Percentiles rank a stretch among this genome's conserved stretches.
Conservation (phyloP, 2,888 invertebrate genomes). For the Falcaria lacertinaria region DNA sequence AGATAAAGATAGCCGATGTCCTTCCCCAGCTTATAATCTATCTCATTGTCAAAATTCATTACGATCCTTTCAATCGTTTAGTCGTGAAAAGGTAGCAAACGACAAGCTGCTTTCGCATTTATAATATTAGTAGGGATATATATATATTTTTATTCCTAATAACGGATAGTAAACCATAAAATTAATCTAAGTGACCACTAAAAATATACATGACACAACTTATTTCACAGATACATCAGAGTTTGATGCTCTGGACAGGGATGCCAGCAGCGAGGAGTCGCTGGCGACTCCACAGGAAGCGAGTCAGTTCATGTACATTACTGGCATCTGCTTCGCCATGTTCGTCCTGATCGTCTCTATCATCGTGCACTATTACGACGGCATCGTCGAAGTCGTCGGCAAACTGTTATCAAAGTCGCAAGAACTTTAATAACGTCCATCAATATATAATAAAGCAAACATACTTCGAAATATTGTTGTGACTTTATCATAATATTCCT, state of each 20-base stretch:
- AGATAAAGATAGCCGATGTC: too few relatives aligned
- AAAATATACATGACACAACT: too few relatives aligned
- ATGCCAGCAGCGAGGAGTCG: slow-evolving; percentile 71
- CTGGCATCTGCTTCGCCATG: slow-evolving; percentile 82
- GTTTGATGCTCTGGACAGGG: slow-evolving; percentile 72
- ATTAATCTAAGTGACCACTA: too few relatives aligned
- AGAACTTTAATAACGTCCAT: neutral
- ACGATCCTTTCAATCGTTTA: too few relatives aligned
- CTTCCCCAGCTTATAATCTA: too few relatives aligned
- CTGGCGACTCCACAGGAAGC: slow-evolving; percentile 78
- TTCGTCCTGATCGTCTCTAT: slow-evolving; percentile 82
- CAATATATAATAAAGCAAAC: neutral
- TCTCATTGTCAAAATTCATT: too few relatives aligned
- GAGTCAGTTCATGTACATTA: slow-evolving; percentile 80
- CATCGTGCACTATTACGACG: slow-evolving; percentile 78
- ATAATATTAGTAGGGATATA: too few relatives aligned
- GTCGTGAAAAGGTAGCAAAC: too few relatives aligned
- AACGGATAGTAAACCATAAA: too few relatives aligned
- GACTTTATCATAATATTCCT: slow-evolving; percentile 5
- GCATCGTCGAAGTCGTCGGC: slow-evolving; percentile 42
- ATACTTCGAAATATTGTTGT: slow-evolving; percentile 19
- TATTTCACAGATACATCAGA: slow-evolving; percentile 58
- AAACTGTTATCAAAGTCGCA: slow-evolving; percentile 44
- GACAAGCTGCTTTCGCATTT: too few relatives aligned
- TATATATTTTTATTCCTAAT: too few relatives aligned